These are phyloP conservation scores for Rosalia funebris DNA, from an alignment of 2,888 invertebrate species.

Conservation along the genomic window DNA sequence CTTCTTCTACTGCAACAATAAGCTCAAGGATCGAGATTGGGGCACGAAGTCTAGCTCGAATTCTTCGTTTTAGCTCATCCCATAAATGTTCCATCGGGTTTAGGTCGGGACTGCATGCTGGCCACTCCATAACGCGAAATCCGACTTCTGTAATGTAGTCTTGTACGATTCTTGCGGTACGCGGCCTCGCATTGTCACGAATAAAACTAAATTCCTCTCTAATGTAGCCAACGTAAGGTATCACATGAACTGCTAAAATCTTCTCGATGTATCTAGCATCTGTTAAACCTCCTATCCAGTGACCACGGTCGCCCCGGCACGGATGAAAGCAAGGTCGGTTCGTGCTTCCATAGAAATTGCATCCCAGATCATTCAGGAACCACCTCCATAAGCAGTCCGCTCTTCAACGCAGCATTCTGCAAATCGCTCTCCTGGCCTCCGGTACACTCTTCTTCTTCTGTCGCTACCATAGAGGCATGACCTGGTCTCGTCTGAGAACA, in stretches of 20 bases:
- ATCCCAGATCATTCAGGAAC: slow-evolving; percentile 22
- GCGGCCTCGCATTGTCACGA: slow-evolving; percentile 32
- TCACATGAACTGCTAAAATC: slow-evolving; percentile 29
- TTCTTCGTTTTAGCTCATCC: slow-evolving; percentile 18
- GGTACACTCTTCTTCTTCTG: slow-evolving; percentile 40
- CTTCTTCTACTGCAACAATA: slow-evolving; percentile 31
- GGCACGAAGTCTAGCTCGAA: slow-evolving; percentile 17
- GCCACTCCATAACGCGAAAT: slow-evolving; percentile 2
- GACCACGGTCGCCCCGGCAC: slow-evolving; percentile 24
- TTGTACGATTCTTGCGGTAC: slow-evolving; percentile 34
- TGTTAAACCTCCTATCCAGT: slow-evolving; percentile 16
- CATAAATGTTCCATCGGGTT: slow-evolving; percentile 27
- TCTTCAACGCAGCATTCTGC: slow-evolving; percentile 25
- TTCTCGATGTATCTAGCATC: slow-evolving; percentile 31
- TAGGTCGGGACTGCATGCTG: slow-evolving; percentile 9
- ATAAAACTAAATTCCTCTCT: slow-evolving; percentile 29
- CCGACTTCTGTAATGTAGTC: slow-evolving; percentile 23
- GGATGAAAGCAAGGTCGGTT: slow-evolving; percentile 25
- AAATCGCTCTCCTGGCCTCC: slow-evolving; percentile 21
- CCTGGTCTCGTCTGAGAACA: slow-evolving; percentile 44
- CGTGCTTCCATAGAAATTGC: slow-evolving; percentile 21
- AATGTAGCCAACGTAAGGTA: slow-evolving; percentile 31
- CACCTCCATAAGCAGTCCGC: slow-evolving; percentile 17
- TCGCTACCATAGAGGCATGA: slow-evolving; percentile 42
- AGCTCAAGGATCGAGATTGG: slow-evolving; percentile 31